Conservation (phyloP, 37 sponge, comb jelly and placozoan genomes). For the Haliclona indistincta region DNA sequence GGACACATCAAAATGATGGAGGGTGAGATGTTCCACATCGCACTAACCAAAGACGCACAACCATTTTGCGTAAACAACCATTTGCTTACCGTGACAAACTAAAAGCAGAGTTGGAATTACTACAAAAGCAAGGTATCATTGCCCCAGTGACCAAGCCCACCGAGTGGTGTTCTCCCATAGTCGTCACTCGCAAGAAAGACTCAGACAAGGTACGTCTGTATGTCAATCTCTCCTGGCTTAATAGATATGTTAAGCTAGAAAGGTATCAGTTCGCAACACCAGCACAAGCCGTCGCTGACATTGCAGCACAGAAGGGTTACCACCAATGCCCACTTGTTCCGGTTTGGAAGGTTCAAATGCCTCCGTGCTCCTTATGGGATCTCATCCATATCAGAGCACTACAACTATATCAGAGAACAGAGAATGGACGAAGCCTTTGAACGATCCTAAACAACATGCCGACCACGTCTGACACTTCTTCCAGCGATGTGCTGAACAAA, state of each 20-base stretch:
- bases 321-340: slow-evolving; percentile 10
- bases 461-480: slow-evolving; percentile 22
- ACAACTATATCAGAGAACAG: no score
- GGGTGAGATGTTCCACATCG: slow-evolving; percentile 10
- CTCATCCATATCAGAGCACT: slow-evolving; percentile 21
- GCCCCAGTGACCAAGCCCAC: slow-evolving; percentile 8
- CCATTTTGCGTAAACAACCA: neutral
- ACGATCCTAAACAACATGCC: slow-evolving; percentile 6
- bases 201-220: slow-evolving; percentile 5
- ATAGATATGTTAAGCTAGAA: slow-evolving; percentile 8
- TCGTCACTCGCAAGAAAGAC: slow-evolving; percentile 14
- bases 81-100: slow-evolving; percentile 13
- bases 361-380: slow-evolving; percentile 21
- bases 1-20: slow-evolving; percentile 13
- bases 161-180: slow-evolving; percentile 19
- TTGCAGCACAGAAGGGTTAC: slow-evolving; percentile 16
- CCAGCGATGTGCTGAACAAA: slow-evolving; percentile 14
- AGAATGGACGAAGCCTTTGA: neutral
- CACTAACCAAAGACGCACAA: slow-evolving; percentile 3
- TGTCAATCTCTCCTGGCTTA: slow-evolving; percentile 18
- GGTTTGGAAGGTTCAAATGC: slow-evolving; percentile 17
- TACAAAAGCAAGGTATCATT: slow-evolving; percentile 3
- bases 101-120: slow-evolving; percentile 5
- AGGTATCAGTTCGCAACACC: slow-evolving; percentile 12
- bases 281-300: slow-evolving; percentile 13